These are phyloP conservation scores for Tichodroma muraria DNA, from an alignment of 2,113 vertebrate genomes.

Conservation along the genomic window DNA sequence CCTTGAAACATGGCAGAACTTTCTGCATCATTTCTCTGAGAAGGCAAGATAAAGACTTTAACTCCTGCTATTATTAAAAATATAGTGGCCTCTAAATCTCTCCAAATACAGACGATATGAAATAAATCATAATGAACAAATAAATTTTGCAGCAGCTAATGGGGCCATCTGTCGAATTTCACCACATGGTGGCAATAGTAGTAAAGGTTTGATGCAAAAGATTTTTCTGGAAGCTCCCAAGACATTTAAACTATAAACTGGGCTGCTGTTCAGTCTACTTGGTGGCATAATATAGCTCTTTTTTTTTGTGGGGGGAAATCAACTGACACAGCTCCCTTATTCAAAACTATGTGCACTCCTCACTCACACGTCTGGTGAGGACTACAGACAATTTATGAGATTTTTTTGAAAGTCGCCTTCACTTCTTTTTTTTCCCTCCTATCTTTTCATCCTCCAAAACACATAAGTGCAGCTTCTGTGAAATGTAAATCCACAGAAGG, in stretches of 20 bases:
- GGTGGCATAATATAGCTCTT: neutral
- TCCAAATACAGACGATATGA: neutral
- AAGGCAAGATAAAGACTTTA: neutral
- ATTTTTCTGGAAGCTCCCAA: constrained; percentile 67
- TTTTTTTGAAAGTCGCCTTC: neutral
- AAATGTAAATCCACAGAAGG: constrained; percentile 50
- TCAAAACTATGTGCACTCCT: neutral
- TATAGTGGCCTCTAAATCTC: neutral
- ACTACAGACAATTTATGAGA: neutral
- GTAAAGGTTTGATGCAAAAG: constrained; percentile 43
- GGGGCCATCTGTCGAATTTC: neutral
- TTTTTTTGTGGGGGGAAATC: neutral
- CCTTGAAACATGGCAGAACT: neutral
- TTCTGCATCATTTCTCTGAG: neutral
- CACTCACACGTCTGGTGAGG: neutral
- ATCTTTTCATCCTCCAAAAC: constrained; percentile 14
- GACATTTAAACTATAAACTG: neutral
- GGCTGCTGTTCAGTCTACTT: constrained; percentile 17
- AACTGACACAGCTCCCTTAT: neutral
- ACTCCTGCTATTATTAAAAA: neutral
- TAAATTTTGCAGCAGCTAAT: neutral
- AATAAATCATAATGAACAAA: neutral
- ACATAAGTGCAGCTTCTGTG: constrained; percentile 33
- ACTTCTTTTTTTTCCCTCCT: neutral
- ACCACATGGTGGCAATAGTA: constrained; percentile 65